Percentiles rank a stretch among this genome's conserved stretches.
These are phyloP conservation scores for Carcinoscorpius rotundicauda DNA, from an alignment of 1,140 invertebrate genomes.

Conservation along the genomic window DNA sequence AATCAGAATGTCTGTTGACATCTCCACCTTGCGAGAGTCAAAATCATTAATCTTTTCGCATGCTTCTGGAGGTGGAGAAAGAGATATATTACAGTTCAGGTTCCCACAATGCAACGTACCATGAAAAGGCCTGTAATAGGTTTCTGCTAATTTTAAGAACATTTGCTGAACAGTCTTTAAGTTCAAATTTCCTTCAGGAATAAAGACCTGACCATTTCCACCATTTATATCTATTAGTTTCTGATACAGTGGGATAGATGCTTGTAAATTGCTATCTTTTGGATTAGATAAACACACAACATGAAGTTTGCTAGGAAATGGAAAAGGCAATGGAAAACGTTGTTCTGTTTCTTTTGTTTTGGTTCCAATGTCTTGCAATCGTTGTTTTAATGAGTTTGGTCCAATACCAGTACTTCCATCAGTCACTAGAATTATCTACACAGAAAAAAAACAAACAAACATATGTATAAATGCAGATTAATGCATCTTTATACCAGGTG, in stretches of 20 bases:
- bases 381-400: constrained; percentile 15
- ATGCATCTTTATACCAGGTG: too few relatives aligned
- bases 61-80: constrained; percentile 62
- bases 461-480: too few relatives aligned
- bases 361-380: constrained; percentile 12
- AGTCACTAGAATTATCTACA: constrained; percentile 65
- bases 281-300: constrained; percentile 48
- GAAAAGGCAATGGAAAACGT: constrained; percentile 55
- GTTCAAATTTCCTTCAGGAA: constrained; percentile 44
- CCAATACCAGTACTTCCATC: constrained; percentile 51
- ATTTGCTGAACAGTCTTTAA: constrained; percentile 48
- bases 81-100: constrained; percentile 53
- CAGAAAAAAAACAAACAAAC: constrained; percentile 25
- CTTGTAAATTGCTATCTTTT: constrained; percentile 29
- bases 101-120: constrained; percentile 62
- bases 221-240: constrained; percentile 46
- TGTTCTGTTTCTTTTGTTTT: constrained; percentile 21
- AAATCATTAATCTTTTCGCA: constrained; percentile 52
- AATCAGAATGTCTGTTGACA: constrained; percentile 55
- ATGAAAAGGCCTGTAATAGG: constrained; percentile 63
- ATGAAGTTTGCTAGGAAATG: constrained; percentile 66
- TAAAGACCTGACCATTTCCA: constrained; percentile 47
- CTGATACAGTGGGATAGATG: constrained; percentile 36
- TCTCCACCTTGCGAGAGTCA: constrained; percentile 41
- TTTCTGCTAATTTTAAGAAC: constrained; percentile 58